Evolutionary conservation across 2,888 invertebrate genomes (phyloP).

Genomic region (Rhingia campestris): DNA sequence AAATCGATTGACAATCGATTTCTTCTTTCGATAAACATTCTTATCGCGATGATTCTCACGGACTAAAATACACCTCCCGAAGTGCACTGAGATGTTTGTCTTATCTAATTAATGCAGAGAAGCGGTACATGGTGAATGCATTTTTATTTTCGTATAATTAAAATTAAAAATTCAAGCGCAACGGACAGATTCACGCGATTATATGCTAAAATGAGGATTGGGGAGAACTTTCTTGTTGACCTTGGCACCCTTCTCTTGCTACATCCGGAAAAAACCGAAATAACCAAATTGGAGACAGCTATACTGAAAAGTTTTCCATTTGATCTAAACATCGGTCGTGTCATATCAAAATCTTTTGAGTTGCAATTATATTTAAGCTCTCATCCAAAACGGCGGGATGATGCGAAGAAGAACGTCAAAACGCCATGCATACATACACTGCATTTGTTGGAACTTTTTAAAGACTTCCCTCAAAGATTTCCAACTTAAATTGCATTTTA

Average conservation of each 20-base stretch:
- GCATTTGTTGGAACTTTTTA: conserved; percentile 3
- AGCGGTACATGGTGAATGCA: conserved; percentile 26
- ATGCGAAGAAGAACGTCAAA: background rate
- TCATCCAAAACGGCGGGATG: conserved; percentile 31
- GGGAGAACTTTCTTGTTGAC: conserved; percentile 24
- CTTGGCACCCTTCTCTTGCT: conserved; percentile 2
- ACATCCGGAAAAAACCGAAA: conserved; percentile 23
- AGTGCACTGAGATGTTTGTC: conserved; percentile 11
- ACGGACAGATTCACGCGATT: conserved; percentile 23
- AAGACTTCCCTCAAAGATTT: background rate
- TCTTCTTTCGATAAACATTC: conserved; percentile 38
- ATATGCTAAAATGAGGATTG: conserved; percentile 33
- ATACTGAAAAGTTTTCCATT: conserved; percentile 1
- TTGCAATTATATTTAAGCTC: conserved; percentile 45
- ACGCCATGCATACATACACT: background rate
- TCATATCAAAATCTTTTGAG: conserved; percentile 17
- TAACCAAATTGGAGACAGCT: background rate
- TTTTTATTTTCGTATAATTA: conserved; percentile 52
- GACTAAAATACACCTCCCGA: conserved; percentile 12
- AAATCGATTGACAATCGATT: conserved; percentile 60
- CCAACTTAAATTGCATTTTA: background rate
- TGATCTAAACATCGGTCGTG: conserved; percentile 17
- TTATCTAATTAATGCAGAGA: conserved; percentile 64
- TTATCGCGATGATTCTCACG: conserved; percentile 41
- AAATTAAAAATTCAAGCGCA: conserved; percentile 55